Percentiles rank a stretch among this genome's conserved stretches.
Conservation (phyloP, 2,888 invertebrate species). For the Apodemia zela region DNA sequence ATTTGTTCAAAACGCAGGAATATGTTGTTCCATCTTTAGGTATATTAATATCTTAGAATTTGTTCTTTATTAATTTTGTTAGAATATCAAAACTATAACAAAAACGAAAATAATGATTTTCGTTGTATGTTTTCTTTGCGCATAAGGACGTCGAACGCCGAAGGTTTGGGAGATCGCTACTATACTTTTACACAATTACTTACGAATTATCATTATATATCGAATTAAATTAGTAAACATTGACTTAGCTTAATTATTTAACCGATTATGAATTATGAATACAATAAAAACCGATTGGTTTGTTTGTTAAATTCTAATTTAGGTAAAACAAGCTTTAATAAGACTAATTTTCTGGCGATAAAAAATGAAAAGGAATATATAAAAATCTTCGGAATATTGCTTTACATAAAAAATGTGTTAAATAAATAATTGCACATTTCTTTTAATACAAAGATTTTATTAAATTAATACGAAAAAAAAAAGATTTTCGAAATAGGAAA, state of each 20-base stretch:
- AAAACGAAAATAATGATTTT: conserved; percentile 63
- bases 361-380: not conserved
- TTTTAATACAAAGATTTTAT: not conserved
- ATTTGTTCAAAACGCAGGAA: not conserved
- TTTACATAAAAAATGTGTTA: not conserved
- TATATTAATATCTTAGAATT: not conserved
- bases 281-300: conserved; percentile 45
- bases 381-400: not conserved
- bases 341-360: not conserved
- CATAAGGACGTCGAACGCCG: conserved; percentile 62
- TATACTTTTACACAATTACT: conserved; percentile 74
- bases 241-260: conserved; percentile 78
- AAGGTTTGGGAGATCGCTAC: conserved; percentile 78
- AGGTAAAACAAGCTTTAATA: conserved; percentile 5
- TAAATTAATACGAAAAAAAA: not conserved
- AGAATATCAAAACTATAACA: not conserved
- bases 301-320: conserved; percentile 13
- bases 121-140: conserved; percentile 67
- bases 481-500: conserved; percentile 19
- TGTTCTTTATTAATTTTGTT: not conserved
- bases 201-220: conserved; percentile 75
- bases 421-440: not conserved
- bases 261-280: conserved; percentile 63
- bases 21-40: not conserved
- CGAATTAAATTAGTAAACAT: conserved; percentile 78